Evolutionary conservation across 2,888 invertebrate species (phyloP).

Genomic region (Endomychus coccineus): DNA sequence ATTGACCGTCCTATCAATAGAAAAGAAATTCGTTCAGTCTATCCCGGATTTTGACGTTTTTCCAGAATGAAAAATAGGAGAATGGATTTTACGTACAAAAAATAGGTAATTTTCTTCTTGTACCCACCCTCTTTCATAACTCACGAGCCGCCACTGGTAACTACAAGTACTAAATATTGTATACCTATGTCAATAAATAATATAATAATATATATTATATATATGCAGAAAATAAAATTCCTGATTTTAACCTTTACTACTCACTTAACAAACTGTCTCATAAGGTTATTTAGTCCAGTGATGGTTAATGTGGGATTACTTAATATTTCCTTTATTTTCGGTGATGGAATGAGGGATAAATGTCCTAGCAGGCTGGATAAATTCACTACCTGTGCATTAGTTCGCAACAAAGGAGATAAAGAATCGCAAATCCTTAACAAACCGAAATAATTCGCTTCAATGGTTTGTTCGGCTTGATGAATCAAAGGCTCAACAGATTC

Average conservation of each 20-base stretch:
- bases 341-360: conserved; percentile 53
- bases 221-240: no score
- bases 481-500: conserved; percentile 54
- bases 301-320: conserved; percentile 50
- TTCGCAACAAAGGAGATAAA: conserved; percentile 62
- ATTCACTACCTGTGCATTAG: conserved; percentile 68
- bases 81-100: no score
- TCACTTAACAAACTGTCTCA: conserved; percentile 61
- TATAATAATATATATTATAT: no score
- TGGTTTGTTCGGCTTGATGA: conserved; percentile 63
- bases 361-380: conserved; percentile 65
- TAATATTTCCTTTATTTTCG: conserved; percentile 50
- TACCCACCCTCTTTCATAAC: no score
- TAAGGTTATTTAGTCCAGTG: conserved; percentile 52
- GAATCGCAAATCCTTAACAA: conserved; percentile 56
- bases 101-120: no score
- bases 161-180: no score
- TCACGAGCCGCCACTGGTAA: no score
- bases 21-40: no score
- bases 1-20: no score
- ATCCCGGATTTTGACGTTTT: no score
- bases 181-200: no score
- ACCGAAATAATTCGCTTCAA: conserved; percentile 62
- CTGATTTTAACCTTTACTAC: conserved; percentile 30
- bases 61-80: no score